Evolutionary conservation across 2,113 vertebrate genomes (phyloP), one percentile per base, ranked within the genome.

Genomic region (Scytalopus superciliaris): DNA sequence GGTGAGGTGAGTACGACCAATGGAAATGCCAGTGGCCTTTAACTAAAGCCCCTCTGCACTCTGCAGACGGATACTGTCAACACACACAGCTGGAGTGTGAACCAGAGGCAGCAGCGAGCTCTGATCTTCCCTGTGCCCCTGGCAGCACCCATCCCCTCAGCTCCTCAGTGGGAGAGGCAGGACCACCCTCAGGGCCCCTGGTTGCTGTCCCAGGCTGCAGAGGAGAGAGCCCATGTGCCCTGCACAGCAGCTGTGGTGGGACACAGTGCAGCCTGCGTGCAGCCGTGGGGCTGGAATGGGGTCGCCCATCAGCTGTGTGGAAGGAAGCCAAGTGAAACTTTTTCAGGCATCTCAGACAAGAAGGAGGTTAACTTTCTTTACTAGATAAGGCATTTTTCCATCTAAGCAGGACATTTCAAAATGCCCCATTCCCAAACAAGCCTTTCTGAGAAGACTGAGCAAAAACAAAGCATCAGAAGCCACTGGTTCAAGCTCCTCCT

Each of bases 371-470:
- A 75, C 68, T 92, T 52, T 90, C 84, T 78, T 90, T 92, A 81
- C 87, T 89, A 85, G 91, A 93, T 93, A 87, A 92, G 91, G 84
- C 81, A 62, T 89, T 95, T 95, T 95, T 92, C 62, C 87, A 68
- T 68, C 77, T 31, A 82, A 92, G 33, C 10, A 59, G 44, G 62
- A 72, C 53, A 49, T 87, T 89, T 89, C 53, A 52, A 89, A 92
- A 78, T 82, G n/a, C 28, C 25, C 23, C 14, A 15, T 89, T 94
- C 66, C 45, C 57, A 91, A 89, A 68, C 22, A 90, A 96, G 80
- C 45, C 17, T 84, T 88, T 92, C 75, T 78, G 84, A 91, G 76
- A 93, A 85, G 76, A 15, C 39, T 45, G 35, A 84, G 64, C 42
- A 59, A 86, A 92, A 95, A 17, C 60, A 78, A 77, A 75, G 52